Conservation (phyloP, 2,888 invertebrate species). For the Meiosimyza platycephala region DNA sequence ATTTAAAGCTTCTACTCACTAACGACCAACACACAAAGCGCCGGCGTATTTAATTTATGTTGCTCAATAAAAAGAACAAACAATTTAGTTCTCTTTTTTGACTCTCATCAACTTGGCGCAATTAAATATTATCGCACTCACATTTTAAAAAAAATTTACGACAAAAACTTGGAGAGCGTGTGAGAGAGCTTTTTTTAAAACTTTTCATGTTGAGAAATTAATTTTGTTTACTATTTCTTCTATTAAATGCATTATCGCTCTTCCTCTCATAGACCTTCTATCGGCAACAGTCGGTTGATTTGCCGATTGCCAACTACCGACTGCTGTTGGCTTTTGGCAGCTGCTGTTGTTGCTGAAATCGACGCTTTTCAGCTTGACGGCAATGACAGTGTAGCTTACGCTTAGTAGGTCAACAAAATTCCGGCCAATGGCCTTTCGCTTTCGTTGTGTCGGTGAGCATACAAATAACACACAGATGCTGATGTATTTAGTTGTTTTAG, state of each 20-base stretch:
- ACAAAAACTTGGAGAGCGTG: not conserved
- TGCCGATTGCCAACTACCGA: not conserved
- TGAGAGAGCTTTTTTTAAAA: not conserved
- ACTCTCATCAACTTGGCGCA: too few relatives aligned
- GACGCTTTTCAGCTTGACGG: slow-evolving; percentile 57
- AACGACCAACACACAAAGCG: too few relatives aligned
- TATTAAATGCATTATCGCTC: not conserved
- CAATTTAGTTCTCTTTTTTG: too few relatives aligned
- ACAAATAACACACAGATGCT: slow-evolving; percentile 29
- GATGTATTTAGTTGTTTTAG: not conserved
- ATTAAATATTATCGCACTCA: too few relatives aligned
- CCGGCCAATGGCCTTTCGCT: slow-evolving; percentile 69
- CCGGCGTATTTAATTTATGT: too few relatives aligned
- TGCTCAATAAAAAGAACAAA: too few relatives aligned
- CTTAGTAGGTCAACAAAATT: slow-evolving; percentile 69
- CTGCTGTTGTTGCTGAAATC: slow-evolving; percentile 39
- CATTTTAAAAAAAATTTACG: too few relatives aligned
- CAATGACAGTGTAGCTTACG: slow-evolving; percentile 63
- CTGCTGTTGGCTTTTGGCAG: slow-evolving; percentile 1
- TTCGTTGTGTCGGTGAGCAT: slow-evolving; percentile 62
- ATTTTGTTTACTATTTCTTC: not conserved
- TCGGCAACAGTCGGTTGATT: too few relatives aligned
- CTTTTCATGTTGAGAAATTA: not conserved
- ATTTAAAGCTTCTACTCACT: too few relatives aligned
- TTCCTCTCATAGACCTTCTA: too few relatives aligned